phyloP scores from a whole-genome alignment of 2,797 vertebrate species.

The Anguilla obscura region DNA sequence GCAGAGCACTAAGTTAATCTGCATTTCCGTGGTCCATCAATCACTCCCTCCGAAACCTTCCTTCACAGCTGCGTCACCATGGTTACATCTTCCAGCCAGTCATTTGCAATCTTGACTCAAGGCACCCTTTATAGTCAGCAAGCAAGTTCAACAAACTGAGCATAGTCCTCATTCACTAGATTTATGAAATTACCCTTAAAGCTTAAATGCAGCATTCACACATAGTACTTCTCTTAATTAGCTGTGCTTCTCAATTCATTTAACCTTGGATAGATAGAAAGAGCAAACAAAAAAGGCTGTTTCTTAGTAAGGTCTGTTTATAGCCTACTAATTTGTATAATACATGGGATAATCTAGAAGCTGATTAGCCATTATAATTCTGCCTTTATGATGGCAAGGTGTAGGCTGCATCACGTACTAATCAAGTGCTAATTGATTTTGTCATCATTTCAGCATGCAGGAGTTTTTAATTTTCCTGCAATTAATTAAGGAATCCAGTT shows the following conservation, averaged over 20 bases:
- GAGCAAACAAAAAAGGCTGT: not conserved
- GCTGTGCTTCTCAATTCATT: not conserved
- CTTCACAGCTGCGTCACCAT: not conserved
- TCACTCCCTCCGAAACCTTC: not conserved
- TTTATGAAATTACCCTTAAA: not conserved
- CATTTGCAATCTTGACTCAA: not conserved
- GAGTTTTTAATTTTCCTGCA: not conserved
- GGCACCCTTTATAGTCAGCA: not conserved
- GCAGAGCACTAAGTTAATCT: not conserved
- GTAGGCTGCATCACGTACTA: not conserved
- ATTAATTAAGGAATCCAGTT: constrained; percentile 15
- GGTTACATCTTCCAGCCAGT: not conserved
- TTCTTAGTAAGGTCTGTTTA: not conserved
- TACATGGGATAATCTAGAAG: not conserved
- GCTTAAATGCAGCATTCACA: not conserved
- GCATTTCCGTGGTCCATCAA: not conserved
- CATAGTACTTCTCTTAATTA: not conserved
- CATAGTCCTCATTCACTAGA: not conserved
- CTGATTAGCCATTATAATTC: not conserved
- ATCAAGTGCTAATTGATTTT: constrained; percentile 12
- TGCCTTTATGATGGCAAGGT: not conserved
- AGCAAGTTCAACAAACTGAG: not conserved
- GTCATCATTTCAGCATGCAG: not conserved
- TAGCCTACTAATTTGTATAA: not conserved
- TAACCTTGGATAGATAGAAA: not conserved